A percentile compares a stretch with the other conserved stretches of the same genome.
Conservation (phyloP, 2,888 invertebrate genomes). For the Pollenia amentaria region DNA sequence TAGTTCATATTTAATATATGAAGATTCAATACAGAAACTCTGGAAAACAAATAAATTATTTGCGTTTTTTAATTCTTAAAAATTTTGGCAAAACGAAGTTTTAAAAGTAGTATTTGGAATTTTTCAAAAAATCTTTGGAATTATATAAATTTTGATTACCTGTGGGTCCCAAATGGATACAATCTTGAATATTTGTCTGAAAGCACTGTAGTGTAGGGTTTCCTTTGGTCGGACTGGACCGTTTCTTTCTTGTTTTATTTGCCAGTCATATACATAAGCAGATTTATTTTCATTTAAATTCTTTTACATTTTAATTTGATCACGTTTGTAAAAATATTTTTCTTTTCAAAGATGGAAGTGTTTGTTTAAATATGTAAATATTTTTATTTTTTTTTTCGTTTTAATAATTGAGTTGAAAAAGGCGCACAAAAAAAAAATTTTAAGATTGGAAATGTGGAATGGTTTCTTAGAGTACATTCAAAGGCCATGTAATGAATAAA, state of each 20-base stretch:
- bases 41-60: too few relatives aligned
- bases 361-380: constrained; percentile 63
- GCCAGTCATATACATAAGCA: constrained; percentile 51
- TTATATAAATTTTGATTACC: too few relatives aligned
- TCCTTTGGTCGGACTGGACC: too few relatives aligned
- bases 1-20: too few relatives aligned
- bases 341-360: constrained; percentile 67
- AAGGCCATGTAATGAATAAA: constrained; percentile 7
- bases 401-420: constrained; percentile 54
- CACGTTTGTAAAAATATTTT: constrained; percentile 76
- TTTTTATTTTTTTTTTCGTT: background rate
- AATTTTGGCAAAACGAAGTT: too few relatives aligned
- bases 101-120: too few relatives aligned
- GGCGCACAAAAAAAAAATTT: background rate
- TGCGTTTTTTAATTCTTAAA: too few relatives aligned
- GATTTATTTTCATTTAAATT: constrained; percentile 71
- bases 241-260: background rate
- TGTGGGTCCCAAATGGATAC: too few relatives aligned
- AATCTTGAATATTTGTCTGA: too few relatives aligned
- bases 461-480: background rate
- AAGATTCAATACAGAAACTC: too few relatives aligned
- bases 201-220: too few relatives aligned
- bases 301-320: constrained; percentile 78
- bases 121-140: too few relatives aligned
- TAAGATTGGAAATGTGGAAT: background rate